A percentile compares a stretch with the other conserved stretches of the same genome.
Conservation (phyloP, 2,888 invertebrate species). For the Palloptera scutellata region DNA sequence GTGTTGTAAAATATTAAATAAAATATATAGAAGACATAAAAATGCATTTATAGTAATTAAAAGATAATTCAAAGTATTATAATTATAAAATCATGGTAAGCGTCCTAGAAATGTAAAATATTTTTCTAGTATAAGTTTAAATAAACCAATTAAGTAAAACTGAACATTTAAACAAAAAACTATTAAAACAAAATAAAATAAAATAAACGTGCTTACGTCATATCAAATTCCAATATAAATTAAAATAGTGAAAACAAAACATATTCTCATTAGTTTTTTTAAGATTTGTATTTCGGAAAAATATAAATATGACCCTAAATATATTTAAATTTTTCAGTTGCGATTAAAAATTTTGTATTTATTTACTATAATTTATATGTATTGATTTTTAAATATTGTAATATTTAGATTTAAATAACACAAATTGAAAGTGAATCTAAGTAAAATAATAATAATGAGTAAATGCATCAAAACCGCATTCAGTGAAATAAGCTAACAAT, state of each 20-base stretch:
- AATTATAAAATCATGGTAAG: slow-evolving; percentile 9
- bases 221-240: slow-evolving; percentile 54
- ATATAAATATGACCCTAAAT: not conserved
- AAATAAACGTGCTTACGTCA: slow-evolving; percentile 51
- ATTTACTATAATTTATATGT: not conserved
- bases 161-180: slow-evolving; percentile 25
- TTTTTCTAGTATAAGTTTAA: slow-evolving; percentile 14
- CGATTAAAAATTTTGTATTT: not conserved
- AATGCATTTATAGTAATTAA: slow-evolving; percentile 27
- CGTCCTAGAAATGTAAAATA: slow-evolving; percentile 20
- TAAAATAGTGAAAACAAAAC: not conserved
- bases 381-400: too few relatives aligned
- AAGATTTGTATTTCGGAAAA: too few relatives aligned
- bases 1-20: not conserved
- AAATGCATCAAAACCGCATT: too few relatives aligned
- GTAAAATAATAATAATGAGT: too few relatives aligned
- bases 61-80: not conserved
- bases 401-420: too few relatives aligned
- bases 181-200: slow-evolving; percentile 29
- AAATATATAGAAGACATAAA: slow-evolving; percentile 21
- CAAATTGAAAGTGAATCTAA: too few relatives aligned
- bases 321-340: not conserved
- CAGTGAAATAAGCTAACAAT: slow-evolving; percentile 4
- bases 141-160: slow-evolving; percentile 14
- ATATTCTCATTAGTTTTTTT: too few relatives aligned